Percentiles rank a stretch among this genome's conserved stretches.
Evolutionary conservation across 1,140 invertebrate genomes (phyloP).

Genomic region (Eumeta japonica): DNA sequence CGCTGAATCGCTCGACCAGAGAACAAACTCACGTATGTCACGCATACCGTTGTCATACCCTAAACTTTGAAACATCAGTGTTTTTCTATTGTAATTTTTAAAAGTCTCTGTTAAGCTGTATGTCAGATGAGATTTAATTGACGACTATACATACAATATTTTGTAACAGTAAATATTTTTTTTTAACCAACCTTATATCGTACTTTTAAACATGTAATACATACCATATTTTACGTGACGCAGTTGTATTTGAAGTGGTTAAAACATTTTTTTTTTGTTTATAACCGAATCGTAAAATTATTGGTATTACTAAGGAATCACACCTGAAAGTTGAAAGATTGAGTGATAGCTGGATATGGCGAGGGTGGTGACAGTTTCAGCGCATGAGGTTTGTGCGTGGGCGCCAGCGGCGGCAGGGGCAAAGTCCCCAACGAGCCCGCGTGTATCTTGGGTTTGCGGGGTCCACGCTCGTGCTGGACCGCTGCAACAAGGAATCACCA

Average conservation of each 20-base stretch:
- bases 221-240: too few relatives aligned
- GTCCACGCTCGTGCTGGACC: conserved; percentile 96
- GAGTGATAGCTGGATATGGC: conserved; percentile 41
- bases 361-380: conserved; percentile 50
- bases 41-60: too few relatives aligned
- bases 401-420: conserved; percentile 32
- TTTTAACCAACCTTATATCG: too few relatives aligned
- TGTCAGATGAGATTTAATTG: too few relatives aligned
- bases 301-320: conserved; percentile 1
- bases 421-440: conserved; percentile 29
- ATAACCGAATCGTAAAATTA: neutral
- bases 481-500: conserved; percentile 70
- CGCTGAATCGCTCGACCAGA: too few relatives aligned
- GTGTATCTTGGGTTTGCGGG: conserved; percentile 82
- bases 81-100: too few relatives aligned
- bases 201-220: too few relatives aligned
- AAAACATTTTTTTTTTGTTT: neutral
- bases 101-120: too few relatives aligned
- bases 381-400: conserved; percentile 49
- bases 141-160: too few relatives aligned
- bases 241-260: neutral
- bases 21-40: too few relatives aligned
- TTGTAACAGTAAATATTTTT: too few relatives aligned
- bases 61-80: too few relatives aligned
- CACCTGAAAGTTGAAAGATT: conserved; percentile 52